Evolutionary conservation across 1,140 invertebrate species (phyloP).

Genomic region (Coptotermes formosanus): DNA sequence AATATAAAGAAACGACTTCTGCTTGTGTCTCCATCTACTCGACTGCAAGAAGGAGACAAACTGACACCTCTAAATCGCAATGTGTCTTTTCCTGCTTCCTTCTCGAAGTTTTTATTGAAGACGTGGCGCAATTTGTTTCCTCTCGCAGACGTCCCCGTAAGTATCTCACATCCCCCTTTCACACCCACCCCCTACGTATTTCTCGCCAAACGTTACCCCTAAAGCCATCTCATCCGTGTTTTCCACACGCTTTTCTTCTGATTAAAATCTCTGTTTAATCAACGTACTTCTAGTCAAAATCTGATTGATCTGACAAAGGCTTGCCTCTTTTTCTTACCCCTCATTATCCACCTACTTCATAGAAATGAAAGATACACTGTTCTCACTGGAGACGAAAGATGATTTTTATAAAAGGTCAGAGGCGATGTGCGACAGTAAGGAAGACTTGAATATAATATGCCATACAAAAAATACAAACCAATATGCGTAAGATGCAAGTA

Average conservation of each 20-base stretch:
- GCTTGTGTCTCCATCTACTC: not conserved
- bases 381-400: not conserved
- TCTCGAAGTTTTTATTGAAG: not conserved
- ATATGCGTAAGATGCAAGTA: no score
- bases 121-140: not conserved
- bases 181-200: not conserved
- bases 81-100: not conserved
- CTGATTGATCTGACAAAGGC: constrained; percentile 28
- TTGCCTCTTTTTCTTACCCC: not conserved
- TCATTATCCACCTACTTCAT: not conserved
- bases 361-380: not conserved
- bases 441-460: no score
- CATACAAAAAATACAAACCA: no score
- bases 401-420: not conserved
- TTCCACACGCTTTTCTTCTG: constrained; percentile 26
- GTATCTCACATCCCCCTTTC: not conserved
- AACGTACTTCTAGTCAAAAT: constrained; percentile 25
- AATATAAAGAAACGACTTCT: not conserved
- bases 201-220: constrained; percentile 12
- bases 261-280: constrained; percentile 30
- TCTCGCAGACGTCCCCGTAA: not conserved
- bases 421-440: not conserved
- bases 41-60: not conserved
- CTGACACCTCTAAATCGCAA: not conserved
- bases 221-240: constrained; percentile 14